A percentile compares a stretch with the other conserved stretches of the same genome.
Evolutionary conservation across 2,888 invertebrate genomes (phyloP).

Genomic region (Anaspis maculata): DNA sequence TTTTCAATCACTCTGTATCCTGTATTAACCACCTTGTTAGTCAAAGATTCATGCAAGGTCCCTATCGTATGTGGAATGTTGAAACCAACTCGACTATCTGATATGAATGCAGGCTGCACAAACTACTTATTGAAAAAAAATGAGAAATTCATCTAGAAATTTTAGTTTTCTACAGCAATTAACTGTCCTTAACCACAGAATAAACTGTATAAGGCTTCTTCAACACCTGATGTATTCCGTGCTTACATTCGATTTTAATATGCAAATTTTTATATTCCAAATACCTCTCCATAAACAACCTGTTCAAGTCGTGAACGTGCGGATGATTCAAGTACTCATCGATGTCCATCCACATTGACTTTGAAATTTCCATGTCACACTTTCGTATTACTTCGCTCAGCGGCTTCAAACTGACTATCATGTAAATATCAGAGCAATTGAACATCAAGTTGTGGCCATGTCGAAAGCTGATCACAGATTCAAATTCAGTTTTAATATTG

Average conservation of each 20-base stretch:
- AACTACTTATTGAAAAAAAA: no score
- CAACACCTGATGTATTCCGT: slow-evolving; percentile 44
- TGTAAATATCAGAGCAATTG: slow-evolving; percentile 81
- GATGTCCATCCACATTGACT: slow-evolving; percentile 75
- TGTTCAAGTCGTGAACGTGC: slow-evolving; percentile 63
- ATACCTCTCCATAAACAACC: slow-evolving; percentile 57
- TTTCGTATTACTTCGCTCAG: slow-evolving; percentile 53
- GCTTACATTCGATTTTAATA: slow-evolving; percentile 51
- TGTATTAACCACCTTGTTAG: no score
- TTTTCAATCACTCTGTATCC: no score
- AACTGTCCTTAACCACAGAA: no score
- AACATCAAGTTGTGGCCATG: slow-evolving; percentile 71
- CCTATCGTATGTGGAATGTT: no score
- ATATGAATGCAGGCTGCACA: no score
- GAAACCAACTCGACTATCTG: no score
- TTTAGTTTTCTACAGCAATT: no score
- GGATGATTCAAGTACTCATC: slow-evolving; percentile 63
- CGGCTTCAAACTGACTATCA: slow-evolving; percentile 66
- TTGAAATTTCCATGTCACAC: slow-evolving; percentile 69
- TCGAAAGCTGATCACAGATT: slow-evolving; percentile 66
- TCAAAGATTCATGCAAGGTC: no score
- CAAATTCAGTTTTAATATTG: slow-evolving; percentile 67
- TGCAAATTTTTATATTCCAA: slow-evolving; percentile 55
- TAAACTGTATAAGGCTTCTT: slow-evolving; percentile 43
- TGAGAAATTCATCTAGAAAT: no score